Evolutionary conservation across 2,888 invertebrate species (phyloP).

Genomic region (Fragum fragum): DNA sequence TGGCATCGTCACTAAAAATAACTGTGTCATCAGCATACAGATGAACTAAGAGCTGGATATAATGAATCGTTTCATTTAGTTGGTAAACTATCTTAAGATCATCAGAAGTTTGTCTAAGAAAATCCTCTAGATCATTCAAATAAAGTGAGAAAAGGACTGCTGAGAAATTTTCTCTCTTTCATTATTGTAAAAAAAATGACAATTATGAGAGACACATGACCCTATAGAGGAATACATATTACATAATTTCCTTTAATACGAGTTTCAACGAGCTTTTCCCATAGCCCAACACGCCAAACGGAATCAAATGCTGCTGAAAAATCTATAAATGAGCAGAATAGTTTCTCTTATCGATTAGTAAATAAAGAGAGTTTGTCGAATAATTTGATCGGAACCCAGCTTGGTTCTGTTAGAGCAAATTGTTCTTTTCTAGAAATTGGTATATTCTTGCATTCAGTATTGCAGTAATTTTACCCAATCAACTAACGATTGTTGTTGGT

Average conservation of each 20-base stretch:
- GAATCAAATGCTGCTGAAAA: conserved; percentile 50
- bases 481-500: conserved; percentile 45
- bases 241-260: background rate
- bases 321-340: conserved; percentile 45
- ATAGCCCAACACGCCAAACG: conserved; percentile 25
- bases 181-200: background rate
- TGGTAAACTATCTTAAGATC: background rate
- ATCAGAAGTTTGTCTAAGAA: too few species aligned
- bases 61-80: background rate
- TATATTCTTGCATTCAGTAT: conserved; percentile 35
- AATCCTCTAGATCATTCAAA: conserved; percentile 5
- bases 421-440: conserved; percentile 31
- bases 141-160: background rate
- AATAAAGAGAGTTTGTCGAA: conserved; percentile 43
- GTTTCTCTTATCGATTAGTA: conserved; percentile 36
- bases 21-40: background rate
- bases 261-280: background rate
- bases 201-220: background rate
- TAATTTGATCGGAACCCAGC: conserved; percentile 45
- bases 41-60: background rate
- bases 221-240: background rate
- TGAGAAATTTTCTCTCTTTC: background rate
- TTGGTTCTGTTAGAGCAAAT: conserved; percentile 42
- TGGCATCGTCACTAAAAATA: too few species aligned
- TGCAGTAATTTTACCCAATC: conserved; percentile 42